These are phyloP conservation scores for Sycophaga agraensis DNA, from an alignment of 1,140 invertebrate species.

Conservation along the genomic window DNA sequence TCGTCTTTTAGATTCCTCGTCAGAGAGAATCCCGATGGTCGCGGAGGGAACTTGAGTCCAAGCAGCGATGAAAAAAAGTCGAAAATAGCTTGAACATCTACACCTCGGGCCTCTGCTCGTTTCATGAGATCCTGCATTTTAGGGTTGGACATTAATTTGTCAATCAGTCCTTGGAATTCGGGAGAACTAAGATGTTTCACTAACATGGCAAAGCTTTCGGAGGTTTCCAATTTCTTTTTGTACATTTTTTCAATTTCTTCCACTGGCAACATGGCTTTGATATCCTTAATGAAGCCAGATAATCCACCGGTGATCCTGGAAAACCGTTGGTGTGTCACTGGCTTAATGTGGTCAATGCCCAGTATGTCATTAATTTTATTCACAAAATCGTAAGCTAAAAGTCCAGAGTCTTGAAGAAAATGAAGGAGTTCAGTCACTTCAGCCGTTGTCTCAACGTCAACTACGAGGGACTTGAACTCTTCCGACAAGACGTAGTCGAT, in stretches of 20 bases:
- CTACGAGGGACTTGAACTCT: slow-evolving; percentile 32
- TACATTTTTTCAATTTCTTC: slow-evolving; percentile 39
- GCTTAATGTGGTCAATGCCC: slow-evolving; percentile 11
- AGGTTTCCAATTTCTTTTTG: slow-evolving; percentile 38
- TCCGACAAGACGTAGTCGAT: slow-evolving; percentile 30
- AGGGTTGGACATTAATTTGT: slow-evolving; percentile 31
- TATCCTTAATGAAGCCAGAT: slow-evolving; percentile 36
- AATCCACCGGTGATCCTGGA: slow-evolving; percentile 32
- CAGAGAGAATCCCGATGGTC: neutral
- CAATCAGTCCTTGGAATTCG: slow-evolving; percentile 35
- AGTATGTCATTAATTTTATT: slow-evolving; percentile 34
- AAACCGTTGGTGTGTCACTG: neutral
- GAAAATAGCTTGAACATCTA: slow-evolving; percentile 33
- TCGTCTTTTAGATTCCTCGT: slow-evolving; percentile 27
- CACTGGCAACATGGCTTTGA: slow-evolving; percentile 36
- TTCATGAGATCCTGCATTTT: slow-evolving; percentile 35
- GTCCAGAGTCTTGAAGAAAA: slow-evolving; percentile 30
- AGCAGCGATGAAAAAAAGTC: slow-evolving; percentile 34
- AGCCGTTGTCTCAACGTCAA: slow-evolving; percentile 29
- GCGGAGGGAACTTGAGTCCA: slow-evolving; percentile 34
- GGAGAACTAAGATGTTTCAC: slow-evolving; percentile 33
- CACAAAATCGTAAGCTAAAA: slow-evolving; percentile 28
- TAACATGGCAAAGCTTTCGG: slow-evolving; percentile 35
- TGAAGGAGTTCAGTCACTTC: slow-evolving; percentile 31
- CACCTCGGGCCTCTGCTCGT: slow-evolving; percentile 31